Base-by-base conservation (phyloP, 2,797 vertebrate genomes). In the Sebastes minor region DNA sequence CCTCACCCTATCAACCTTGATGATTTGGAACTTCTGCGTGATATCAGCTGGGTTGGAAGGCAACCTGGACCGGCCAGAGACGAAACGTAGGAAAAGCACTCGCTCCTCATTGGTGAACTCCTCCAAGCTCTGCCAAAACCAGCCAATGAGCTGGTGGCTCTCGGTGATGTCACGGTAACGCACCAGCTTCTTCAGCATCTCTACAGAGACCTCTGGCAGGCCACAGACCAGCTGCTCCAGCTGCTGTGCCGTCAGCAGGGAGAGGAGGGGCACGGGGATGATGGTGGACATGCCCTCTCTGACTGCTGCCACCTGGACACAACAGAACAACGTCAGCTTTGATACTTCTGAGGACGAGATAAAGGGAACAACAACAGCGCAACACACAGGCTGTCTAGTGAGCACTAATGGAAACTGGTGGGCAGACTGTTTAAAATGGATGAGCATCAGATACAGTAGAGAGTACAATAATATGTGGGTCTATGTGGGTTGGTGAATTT, bases 91-190 rank as follows among this genome's bases (percentile, higher is more conserved):
- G 90, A 97, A 97, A 3, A 97, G 94, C 65, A 97, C 96, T 27
- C 96, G 88, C 93, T 97, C 96, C 89, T 97, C 96, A 30, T 96
- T 96, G 90, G 96, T 96, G 92, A 96, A 97, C 88, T 96, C 96
- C 91, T 96, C 95, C 78, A 97, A 76, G 89, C 96, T 97, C 89
- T 96, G 93, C 96, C 96, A 97, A 49, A 97, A 94, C 96, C 96
- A 97, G 89, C 90, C 81, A 74, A 96, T 93, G 3, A 96, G 91
- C 92, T 96, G 96, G 83, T 97, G 95, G 93, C 90, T 95, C 78
- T 96, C 96, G 0, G 94, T 94, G 90, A 97, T 93, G 88, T 96
- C 96, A 14, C 96, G 95, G 92, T 97, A 96, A 27, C 96, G 96
- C 84, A 96, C 96, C 79, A 97, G 92, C 91, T 96, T 96, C 92